Evolutionary conservation across 2,888 invertebrate species (phyloP), one percentile per base, ranked within the genome.

Genomic region (Agriopis aurantiaria): DNA sequence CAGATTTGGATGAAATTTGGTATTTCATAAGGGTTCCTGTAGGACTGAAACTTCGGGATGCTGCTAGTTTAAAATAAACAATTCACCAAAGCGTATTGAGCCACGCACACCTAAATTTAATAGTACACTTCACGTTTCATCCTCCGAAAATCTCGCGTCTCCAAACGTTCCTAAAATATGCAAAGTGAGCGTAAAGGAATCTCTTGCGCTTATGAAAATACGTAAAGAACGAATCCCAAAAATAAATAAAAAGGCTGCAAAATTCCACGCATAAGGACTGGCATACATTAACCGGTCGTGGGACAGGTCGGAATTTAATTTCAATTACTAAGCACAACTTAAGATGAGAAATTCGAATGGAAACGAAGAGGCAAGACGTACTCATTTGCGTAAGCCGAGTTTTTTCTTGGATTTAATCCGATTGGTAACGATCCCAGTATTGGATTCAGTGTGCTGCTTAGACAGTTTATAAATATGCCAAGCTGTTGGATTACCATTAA

Each of bases 271-370:
- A 12, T 61, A 69, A 73, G 17, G 71, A 59, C 71, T 57, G 71
- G 69, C 66, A 79, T 76, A 80, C 83, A 83, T 83, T 84, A 80
- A 80, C 78, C 78, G 69, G 67, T 67, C 72, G 71, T 74, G 63
- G 75, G 83, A 83, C 86, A 83, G 86, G 80, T 80, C 71, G 81
- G 84, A 85, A 87, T 89, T 88, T 86, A 80, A 83, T 90, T 91
- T 91, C 91, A 91, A 90, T 91, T 89, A 90, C 84, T 80, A 75
- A 78, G 76, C 74, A 77, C 80, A 83, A 82, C 83, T 87, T 86
- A 82, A 81, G 77, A 70, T 75, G 77, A 80, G 80, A 80, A 83
- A 90, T 89, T 87, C 86, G 86, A 89, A 89, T 86, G 78, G 83
- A 78, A 78, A 77, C n/a, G 56, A 43, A 43, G 56, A 43, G 56